These are phyloP conservation scores for Oikopleura vanhoeffeni DNA, from an alignment of 23 tunicate species.

Conservation along the genomic window DNA sequence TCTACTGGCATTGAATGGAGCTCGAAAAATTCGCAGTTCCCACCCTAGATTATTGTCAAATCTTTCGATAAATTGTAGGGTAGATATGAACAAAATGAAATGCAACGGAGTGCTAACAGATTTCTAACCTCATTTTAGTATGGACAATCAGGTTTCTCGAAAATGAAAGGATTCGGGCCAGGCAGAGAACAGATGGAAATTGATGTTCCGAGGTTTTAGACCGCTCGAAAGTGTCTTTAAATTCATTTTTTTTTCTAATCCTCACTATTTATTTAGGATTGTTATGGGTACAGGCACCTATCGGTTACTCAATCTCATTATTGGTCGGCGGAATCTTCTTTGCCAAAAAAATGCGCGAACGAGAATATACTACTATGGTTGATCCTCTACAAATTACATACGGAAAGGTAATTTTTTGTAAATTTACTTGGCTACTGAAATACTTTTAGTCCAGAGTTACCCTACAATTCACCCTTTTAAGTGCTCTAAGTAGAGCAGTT, in stretches of 20 bases:
- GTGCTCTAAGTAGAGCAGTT: no score
- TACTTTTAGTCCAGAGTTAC: no score
- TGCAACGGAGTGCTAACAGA: no score
- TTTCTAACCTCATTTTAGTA: not conserved
- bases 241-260: no score
- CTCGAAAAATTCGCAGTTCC: no score
- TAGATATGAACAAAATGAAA: no score
- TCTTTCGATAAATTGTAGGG: no score
- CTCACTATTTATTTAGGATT: slow-evolving; percentile 35
- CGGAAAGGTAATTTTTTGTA: slow-evolving; percentile 25
- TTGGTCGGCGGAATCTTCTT: slow-evolving; percentile 47
- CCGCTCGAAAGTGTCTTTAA: not conserved
- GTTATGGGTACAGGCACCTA: slow-evolving; percentile 57
- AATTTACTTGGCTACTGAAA: not conserved
- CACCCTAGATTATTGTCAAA: no score
- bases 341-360: slow-evolving; percentile 47
- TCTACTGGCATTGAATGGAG: no score
- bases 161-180: not conserved
- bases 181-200: not conserved
- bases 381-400: slow-evolving; percentile 76
- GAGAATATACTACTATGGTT: slow-evolving; percentile 86
- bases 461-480: no score
- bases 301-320: slow-evolving; percentile 39
- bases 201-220: not conserved
- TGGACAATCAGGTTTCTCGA: not conserved